Evolutionary conservation across 2,888 invertebrate species (phyloP).

Genomic region (Melanchra persicariae): DNA sequence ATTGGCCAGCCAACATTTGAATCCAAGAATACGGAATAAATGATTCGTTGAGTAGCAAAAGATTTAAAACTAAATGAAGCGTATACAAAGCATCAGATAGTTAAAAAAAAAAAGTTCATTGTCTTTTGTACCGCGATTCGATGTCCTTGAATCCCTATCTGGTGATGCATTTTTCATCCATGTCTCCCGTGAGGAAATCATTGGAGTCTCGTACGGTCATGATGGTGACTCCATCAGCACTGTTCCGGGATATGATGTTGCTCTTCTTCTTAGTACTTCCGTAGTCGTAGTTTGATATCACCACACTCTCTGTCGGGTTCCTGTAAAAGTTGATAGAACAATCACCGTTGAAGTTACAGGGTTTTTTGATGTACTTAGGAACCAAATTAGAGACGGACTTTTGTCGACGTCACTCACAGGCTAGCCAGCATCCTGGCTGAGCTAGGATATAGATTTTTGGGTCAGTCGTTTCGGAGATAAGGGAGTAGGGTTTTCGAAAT

Average conservation of each 20-base stretch:
- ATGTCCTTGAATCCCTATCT: slow-evolving; percentile 74
- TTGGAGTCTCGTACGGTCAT: slow-evolving; percentile 84
- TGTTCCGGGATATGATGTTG: slow-evolving; percentile 84
- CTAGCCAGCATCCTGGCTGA: not conserved
- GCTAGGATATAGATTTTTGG: no score
- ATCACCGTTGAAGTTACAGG: slow-evolving; percentile 73
- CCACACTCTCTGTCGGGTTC: slow-evolving; percentile 88
- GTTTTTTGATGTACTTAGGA: not conserved
- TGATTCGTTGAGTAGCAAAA: slow-evolving; percentile 12
- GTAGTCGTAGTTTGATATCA: slow-evolving; percentile 89
- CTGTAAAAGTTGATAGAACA: slow-evolving; percentile 83
- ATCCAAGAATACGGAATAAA: not conserved
- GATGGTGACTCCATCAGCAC: slow-evolving; percentile 85
- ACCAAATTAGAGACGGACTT: not conserved
- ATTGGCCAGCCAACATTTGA: not conserved
- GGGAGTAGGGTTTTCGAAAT: no score
- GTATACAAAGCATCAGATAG: slow-evolving; percentile 10
- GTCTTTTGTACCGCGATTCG: slow-evolving; percentile 46
- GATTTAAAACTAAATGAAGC: slow-evolving; percentile 21
- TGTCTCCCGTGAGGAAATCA: slow-evolving; percentile 80
- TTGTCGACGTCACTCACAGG: not conserved
- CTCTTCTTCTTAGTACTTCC: slow-evolving; percentile 88
- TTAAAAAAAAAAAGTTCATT: slow-evolving; percentile 32
- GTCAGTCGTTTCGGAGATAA: no score
- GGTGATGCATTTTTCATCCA: slow-evolving; percentile 81